Evolutionary conservation across 2,888 invertebrate genomes (phyloP).

Genomic region (Drosophila dives): DNA sequence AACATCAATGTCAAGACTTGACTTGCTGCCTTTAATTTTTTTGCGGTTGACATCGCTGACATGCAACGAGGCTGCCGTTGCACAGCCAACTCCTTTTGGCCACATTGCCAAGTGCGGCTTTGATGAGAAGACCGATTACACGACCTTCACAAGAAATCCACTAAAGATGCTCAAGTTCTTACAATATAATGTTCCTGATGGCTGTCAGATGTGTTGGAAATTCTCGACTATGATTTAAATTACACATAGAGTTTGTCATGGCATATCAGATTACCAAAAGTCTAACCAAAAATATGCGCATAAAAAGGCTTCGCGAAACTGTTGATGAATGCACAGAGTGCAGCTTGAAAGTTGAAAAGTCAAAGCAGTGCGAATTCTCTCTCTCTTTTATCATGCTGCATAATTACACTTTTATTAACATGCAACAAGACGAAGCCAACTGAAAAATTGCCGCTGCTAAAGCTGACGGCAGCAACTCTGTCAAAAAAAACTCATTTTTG

Average conservation of each 20-base stretch:
- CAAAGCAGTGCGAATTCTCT: constrained; percentile 23
- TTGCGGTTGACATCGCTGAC: constrained; percentile 65
- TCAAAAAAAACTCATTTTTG: constrained; percentile 1
- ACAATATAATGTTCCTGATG: constrained; percentile 4
- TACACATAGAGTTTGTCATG: constrained; percentile 3
- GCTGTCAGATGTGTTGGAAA: constrained; percentile 2
- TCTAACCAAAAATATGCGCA: constrained; percentile 72
- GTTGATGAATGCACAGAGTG: constrained; percentile 11
- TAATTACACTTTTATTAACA: constrained; percentile 75
- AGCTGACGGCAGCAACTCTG: constrained; percentile 32
- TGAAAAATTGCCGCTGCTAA: constrained; percentile 49
- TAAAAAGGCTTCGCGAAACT: constrained; percentile 41
- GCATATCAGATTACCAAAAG: constrained; percentile 62
- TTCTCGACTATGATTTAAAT: constrained; percentile 6
- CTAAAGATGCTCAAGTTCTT: background rate
- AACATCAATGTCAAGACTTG: constrained; percentile 67
- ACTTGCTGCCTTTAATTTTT: constrained; percentile 50
- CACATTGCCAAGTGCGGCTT: constrained; percentile 43
- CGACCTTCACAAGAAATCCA: constrained; percentile 12
- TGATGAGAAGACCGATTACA: constrained; percentile 12
- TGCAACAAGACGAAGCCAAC: constrained; percentile 57
- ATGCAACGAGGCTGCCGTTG: constrained; percentile 25
- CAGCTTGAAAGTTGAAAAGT: constrained; percentile 25
- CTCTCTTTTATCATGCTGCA: constrained; percentile 42
- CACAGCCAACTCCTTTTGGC: constrained; percentile 26